Evolutionary conservation across 2,113 vertebrate genomes (phyloP).

Genomic region (Neoarius graeffei): DNA sequence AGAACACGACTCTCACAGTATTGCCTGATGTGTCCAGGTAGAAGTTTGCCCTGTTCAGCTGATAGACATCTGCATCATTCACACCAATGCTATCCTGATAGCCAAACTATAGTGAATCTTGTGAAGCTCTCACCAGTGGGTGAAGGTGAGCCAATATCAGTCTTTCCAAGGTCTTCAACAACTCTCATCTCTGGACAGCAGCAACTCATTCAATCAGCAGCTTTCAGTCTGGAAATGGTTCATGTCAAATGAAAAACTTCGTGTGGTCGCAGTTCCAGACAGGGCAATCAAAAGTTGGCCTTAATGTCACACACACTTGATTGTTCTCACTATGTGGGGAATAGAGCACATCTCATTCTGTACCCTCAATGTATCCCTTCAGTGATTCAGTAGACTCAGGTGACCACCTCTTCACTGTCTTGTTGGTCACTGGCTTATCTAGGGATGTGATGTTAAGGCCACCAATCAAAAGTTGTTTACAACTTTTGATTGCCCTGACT

Average conservation of each 20-base stretch:
- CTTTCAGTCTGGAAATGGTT: not conserved
- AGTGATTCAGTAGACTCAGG: not conserved
- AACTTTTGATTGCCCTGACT: not conserved
- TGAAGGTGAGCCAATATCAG: not conserved
- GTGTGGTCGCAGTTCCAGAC: not conserved
- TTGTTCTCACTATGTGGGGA: not conserved
- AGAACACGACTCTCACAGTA: not conserved
- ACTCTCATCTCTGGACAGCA: not conserved
- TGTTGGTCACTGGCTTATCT: not conserved
- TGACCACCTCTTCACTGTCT: conserved; percentile 10
- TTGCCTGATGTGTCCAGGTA: not conserved
- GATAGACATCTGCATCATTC: not conserved
- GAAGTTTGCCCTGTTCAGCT: not conserved
- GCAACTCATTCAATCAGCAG: not conserved
- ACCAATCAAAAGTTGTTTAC: too few relatives aligned
- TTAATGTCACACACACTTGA: not conserved
- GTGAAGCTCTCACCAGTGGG: not conserved
- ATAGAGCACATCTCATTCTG: conserved; percentile 21
- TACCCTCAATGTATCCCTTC: conserved; percentile 25
- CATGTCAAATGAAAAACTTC: conserved; percentile 8
- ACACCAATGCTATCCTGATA: not conserved
- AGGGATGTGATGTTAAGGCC: not conserved
- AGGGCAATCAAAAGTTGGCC: not conserved
- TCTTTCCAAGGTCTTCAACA: not conserved
- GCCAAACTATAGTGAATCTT: not conserved